Evolutionary conservation across 1,140 invertebrate species (phyloP), one percentile per base, ranked within the genome.

Genomic region (Mercenaria mercenaria): DNA sequence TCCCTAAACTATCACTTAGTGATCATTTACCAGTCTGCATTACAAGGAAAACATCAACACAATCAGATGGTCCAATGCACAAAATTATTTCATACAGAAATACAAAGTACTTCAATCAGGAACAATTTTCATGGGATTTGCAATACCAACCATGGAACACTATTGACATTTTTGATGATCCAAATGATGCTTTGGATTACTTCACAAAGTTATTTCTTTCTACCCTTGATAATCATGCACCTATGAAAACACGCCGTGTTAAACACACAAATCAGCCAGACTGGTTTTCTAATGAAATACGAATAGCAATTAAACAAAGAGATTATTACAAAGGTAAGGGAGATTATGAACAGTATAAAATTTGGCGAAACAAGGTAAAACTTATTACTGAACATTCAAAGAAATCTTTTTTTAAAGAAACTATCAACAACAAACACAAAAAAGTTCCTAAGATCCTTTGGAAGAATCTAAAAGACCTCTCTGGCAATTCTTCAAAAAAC

Each of bases 11-110:
- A 26, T 52, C 76, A 18, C 13, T 79, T 6, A 79, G 41, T 79
- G 76, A 79, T 79, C 76, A 79, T 37, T 79, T 43, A 11, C 76
- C 76, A 43, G 76, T 79, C 6, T 56, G 52, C 3, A n/a, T 39
- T 29, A 43, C 41, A 43, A 50, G 15, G n/a, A 79, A 34, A 34
- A 23, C 52, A 23, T 56, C 52, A 15, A 23, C 10, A 23, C 6
- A 0, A 0, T 6, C 10, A 8, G 26, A 32, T 4, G 23, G 41
- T 15, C 76, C 47, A n/a, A 6, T 79, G 6, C 47, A 79, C 13
- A 52, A 15, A 79, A 2, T 23, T 26, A 79, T 79, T 32, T 29
- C 39, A 4, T 79, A 52, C 26, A 50, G 76, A 52, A 18, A 50
- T 32, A 29, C 39, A 29, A 79, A 79, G 41, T 10, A 26, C n/a